Evolutionary conservation across 2,888 invertebrate species (phyloP), one percentile per base, ranked within the genome.

Genomic region (Chrysodeixis includens): DNA sequence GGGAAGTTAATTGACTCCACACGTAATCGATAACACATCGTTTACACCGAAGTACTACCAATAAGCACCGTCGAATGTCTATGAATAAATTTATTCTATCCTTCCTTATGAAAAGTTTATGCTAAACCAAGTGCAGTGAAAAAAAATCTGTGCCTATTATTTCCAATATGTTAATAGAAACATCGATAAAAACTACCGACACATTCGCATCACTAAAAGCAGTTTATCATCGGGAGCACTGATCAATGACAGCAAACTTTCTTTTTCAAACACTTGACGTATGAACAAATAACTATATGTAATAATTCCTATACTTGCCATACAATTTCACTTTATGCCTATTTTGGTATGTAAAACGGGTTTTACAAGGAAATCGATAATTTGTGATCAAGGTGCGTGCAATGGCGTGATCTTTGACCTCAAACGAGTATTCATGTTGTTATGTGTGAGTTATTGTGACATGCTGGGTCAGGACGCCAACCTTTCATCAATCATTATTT

Each of bases 241-340:
- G 84, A 82, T 86, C 81, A 80, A 82, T 82, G 81, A 79, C 80
- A 74, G 70, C 71, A 71, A 71, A 86, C 88, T 88, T 88, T 87
- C 88, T 76, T 83, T 78, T 77, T 67, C 74, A 82, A 83, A 83
- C 79, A 79, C 69, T 71, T 56, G 67, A 72, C 63, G 56, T 64
- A 53, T 35, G 46, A 60, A 69, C 64, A 30, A 53, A 46, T 55
- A 22, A 63, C 52, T 61, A 62, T 61, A 70, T 58, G 49, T 56
- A 67, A 74, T 76, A 65, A 69, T 14, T 52, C 4, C 20, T 1
- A 20, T 1, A 30, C 10, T 56, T 53, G 32, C 12, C 26, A 12
- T 20, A 53, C 46, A 74, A 68, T 74, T 77, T 76, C 77, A 67
- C 65, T 64, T 77, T 66, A 64, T 63, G 14, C 52, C 54, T 62